Base-by-base conservation (phyloP, 2,797 vertebrate species). In the Chaetophractus vellerosus region DNA sequence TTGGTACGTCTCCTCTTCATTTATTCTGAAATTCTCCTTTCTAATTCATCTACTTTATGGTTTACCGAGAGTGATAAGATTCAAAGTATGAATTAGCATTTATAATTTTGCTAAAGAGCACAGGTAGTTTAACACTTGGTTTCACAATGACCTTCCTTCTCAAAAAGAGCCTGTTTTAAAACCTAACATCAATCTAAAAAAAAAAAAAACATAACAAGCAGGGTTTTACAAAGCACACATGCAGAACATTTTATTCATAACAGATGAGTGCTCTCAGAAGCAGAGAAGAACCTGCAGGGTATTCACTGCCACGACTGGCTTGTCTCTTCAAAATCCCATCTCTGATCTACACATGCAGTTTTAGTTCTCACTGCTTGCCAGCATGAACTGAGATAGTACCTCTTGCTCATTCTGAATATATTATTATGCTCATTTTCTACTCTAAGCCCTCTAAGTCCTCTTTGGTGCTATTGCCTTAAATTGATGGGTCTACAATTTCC, bases 101-200 rank as follows among this genome's bases (percentile, higher is more conserved):
- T 96, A 68, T 90, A 84, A 96, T 94, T 96, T 96, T 80, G 74
- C 79, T 85, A 57, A 92, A 81, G 74, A 90, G 41, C 31, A 18
- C 41, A n/a, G 41, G 45, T 64, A 88, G 59, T 96, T 96, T 88
- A 94, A 91, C 45, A 75, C 63, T 91, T 72, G 68, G 50, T 88
- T 93, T 85, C 80, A 71, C 66, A 93, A 94, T 55, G 26, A 21
- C 88, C 81, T 88, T 94, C 24, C 33, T 85, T 95, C 59, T 81
- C 59, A 82, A 38, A 63, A 93, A 94, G 3, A 88, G 38, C 57
- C 69, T 94, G 74, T 91, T 96, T 97, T 95, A 66, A 96, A 92
- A 80, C 21, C 52, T 83, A 92, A 79, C 24, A 79, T 85, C 68
- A 90, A 66, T 85, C 88, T 88, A 45, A 45, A 45, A 45, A 45